These are phyloP conservation scores for Vanacampus margaritifer DNA, from an alignment of 2,113 vertebrate genomes.

Conservation along the genomic window DNA sequence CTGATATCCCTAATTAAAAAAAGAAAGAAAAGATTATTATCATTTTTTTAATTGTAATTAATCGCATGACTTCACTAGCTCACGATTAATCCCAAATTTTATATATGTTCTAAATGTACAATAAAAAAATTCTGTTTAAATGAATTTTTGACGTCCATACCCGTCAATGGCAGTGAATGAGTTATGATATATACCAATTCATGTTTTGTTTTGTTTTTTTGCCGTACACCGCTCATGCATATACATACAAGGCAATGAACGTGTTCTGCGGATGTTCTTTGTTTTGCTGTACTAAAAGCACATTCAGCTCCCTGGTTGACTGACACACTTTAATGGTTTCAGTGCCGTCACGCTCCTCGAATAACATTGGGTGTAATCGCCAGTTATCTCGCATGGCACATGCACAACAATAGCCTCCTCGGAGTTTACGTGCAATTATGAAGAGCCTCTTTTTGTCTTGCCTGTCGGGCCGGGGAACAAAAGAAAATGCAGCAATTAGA, in stretches of 20 bases:
- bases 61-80: no score
- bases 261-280: slow-evolving; percentile 8
- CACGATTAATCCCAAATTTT: no score
- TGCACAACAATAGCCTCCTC: slow-evolving; percentile 42
- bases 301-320: slow-evolving; percentile 45
- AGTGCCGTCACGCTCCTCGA: slow-evolving; percentile 46
- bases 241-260: neutral
- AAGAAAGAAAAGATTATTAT: no score
- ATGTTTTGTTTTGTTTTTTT: neutral
- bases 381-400: slow-evolving; percentile 55
- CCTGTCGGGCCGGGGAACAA: slow-evolving; percentile 50
- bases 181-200: neutral
- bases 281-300: slow-evolving; percentile 36
- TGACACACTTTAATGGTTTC: slow-evolving; percentile 53
- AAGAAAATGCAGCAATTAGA: slow-evolving; percentile 48
- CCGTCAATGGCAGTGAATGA: no score
- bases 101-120: no score
- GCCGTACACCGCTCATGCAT: neutral
- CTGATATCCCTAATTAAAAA: no score
- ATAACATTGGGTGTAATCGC: slow-evolving; percentile 51
- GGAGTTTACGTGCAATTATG: slow-evolving; percentile 60
- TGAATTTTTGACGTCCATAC: no score
- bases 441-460: slow-evolving; percentile 41
- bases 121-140: no score
- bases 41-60: no score